Conservation (phyloP, 2,797 vertebrate species). For the Sebastes kiyomatsui region DNA sequence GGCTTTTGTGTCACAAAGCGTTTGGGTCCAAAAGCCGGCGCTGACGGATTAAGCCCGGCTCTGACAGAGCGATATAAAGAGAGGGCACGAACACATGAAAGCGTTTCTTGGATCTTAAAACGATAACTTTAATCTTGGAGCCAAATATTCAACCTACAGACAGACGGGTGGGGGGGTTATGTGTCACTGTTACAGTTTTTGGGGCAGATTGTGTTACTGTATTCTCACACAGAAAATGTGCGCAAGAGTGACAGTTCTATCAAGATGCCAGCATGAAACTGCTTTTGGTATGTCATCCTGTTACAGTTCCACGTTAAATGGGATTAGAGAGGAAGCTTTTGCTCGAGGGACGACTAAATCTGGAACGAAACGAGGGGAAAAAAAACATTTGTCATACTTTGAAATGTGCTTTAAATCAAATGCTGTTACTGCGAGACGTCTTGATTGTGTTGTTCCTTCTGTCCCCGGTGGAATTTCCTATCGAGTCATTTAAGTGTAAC, state of each 20-base stretch:
- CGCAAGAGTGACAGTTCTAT: constrained; percentile 20
- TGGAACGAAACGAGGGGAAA: constrained; percentile 28
- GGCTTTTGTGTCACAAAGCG: constrained; percentile 51
- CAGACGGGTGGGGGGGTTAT: not conserved
- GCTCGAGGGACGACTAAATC: constrained; percentile 12
- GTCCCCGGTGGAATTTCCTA: not conserved
- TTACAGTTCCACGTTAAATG: constrained; percentile 35
- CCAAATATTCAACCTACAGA: constrained; percentile 33
- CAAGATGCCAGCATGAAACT: constrained; percentile 38
- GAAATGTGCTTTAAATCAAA: constrained; percentile 35
- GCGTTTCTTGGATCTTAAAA: constrained; percentile 37
- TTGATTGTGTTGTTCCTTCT: constrained; percentile 3
- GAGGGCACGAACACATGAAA: constrained; percentile 36
- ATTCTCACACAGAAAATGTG: not conserved
- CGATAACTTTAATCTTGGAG: constrained; percentile 49
- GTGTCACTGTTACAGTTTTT: constrained; percentile 11
- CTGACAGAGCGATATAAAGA: constrained; percentile 27
- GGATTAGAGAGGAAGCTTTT: constrained; percentile 35
- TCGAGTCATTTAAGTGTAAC: constrained; percentile 13
- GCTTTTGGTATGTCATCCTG: constrained; percentile 35
- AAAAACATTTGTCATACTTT: constrained; percentile 22
- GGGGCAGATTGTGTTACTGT: constrained; percentile 27
- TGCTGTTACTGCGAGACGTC: not conserved
- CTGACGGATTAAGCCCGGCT: constrained; percentile 43
- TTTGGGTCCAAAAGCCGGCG: constrained; percentile 31